These are phyloP conservation scores for Dryobates pubescens DNA, from an alignment of 2,797 vertebrate genomes.

Conservation along the genomic window DNA sequence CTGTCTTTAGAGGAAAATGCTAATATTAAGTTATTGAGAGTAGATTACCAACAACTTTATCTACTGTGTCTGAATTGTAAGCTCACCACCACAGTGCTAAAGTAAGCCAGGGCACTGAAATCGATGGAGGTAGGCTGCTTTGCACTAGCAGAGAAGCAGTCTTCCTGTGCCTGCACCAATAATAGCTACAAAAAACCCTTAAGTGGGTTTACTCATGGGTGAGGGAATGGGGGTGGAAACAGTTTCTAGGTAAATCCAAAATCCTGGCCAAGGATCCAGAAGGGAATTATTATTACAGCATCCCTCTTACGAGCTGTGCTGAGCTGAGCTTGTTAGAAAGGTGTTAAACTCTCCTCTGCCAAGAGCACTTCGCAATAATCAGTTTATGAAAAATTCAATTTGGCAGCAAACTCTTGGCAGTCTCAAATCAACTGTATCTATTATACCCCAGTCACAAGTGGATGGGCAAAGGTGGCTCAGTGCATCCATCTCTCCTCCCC, in stretches of 20 bases:
- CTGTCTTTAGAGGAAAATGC: not conserved
- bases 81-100: not conserved
- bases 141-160: not conserved
- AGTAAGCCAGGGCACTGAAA: not conserved
- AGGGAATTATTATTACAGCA: slow-evolving; percentile 27
- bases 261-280: slow-evolving; percentile 45
- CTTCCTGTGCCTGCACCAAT: slow-evolving; percentile 18
- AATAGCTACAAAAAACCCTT: slow-evolving; percentile 5
- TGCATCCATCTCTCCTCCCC: slow-evolving; percentile 7
- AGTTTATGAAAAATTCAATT: slow-evolving; percentile 65
- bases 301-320: not conserved
- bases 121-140: slow-evolving; percentile 21
- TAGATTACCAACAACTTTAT: slow-evolving; percentile 26
- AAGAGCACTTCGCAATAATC: slow-evolving; percentile 58
- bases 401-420: slow-evolving; percentile 57
- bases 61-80: not conserved
- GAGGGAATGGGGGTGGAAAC: slow-evolving; percentile 7
- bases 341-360: slow-evolving; percentile 59
- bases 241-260: slow-evolving; percentile 15
- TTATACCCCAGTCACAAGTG: slow-evolving; percentile 53
- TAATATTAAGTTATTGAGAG: slow-evolving; percentile 8
- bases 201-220: slow-evolving; percentile 34
- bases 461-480: slow-evolving; percentile 42
- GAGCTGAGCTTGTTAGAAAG: slow-evolving; percentile 58
- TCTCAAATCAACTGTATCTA: slow-evolving; percentile 46